These are phyloP conservation scores for Paratrypauchen microcephalus DNA, from an alignment of 2,797 vertebrate species.

Conservation along the genomic window DNA sequence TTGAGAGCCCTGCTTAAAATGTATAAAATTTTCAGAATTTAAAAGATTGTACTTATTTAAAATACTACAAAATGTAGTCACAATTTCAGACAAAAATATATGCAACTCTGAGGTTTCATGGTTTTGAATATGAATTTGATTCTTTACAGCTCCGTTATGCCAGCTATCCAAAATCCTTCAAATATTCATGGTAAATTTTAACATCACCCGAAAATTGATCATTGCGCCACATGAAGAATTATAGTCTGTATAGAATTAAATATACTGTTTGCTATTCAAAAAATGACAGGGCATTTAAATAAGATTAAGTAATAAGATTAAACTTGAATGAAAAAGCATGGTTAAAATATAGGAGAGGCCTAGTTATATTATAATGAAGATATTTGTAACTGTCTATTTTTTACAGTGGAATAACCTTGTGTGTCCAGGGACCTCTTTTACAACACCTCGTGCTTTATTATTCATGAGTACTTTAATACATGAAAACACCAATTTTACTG, in stretches of 20 bases:
- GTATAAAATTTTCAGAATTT: too few species aligned
- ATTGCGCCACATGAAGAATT: not conserved
- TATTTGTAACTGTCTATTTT: not conserved
- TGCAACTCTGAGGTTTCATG: not conserved
- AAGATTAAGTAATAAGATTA: not conserved
- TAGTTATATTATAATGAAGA: not conserved
- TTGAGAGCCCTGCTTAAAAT: too few species aligned
- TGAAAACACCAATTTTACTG: conserved; percentile 5
- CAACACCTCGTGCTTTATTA: conserved; percentile 1
- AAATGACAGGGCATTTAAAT: not conserved
- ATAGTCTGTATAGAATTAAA: not conserved
- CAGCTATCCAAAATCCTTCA: not conserved
- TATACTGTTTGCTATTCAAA: not conserved
- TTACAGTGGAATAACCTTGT: not conserved
- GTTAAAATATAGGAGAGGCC: not conserved
- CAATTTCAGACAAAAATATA: not conserved
- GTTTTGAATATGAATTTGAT: not conserved
- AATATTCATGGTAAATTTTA: not conserved
- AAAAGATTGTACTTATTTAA: too few species aligned
- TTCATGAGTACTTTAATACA: conserved; percentile 8
- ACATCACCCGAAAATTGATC: not conserved
- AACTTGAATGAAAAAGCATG: not conserved
- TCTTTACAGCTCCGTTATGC: not conserved
- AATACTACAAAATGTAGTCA: too few species aligned
- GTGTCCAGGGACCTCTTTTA: conserved; percentile 2